Base-by-base conservation (phyloP, 1,140 invertebrate species). In the Aphelenchoides fujianensis region DNA sequence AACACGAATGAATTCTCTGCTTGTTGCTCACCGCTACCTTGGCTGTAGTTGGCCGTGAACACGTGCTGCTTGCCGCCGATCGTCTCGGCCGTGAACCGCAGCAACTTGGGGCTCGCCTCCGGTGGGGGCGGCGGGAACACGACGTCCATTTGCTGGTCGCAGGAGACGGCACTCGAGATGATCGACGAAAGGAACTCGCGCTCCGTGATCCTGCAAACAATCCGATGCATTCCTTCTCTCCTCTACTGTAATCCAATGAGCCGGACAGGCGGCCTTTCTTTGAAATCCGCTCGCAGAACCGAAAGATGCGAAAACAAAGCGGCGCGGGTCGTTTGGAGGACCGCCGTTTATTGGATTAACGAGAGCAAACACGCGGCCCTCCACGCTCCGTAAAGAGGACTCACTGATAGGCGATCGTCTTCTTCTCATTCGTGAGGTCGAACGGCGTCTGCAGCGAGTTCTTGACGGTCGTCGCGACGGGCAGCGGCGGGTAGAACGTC, bases 401-500 rank as follows among this genome's bases (percentile, higher is more conserved):
- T 59, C 19, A 59, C 55, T 59, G 55, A 59, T 59, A 59, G 5
- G 5, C 55, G 34, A 59, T 23, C 5, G 55, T 59, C 34, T 19
- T 59, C 55, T 59, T 59, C 34, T 59, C 55, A 32, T 59, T 23
- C 23, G 7, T 7, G 19, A 59, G 55, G 34, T 59, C 55, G 34
- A 7, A 19, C 55, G 55, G 5, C 5, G 7, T 59, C 23, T 59
- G 5, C 5, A 59, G 19, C 5, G 55, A 27, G 34, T 59, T 59
- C 34, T 32, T 27, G 34, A 59, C 34, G 7, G 23, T 23, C 5
- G 55, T 59, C 7, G 12, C 55, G 23, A 48, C 41, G 41, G 41
- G 41, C 41, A 48, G 12, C 23, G 41, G 41, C 41, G 41, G 41
- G 41, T 48, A 48, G 12, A 48, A 16, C 12, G 55, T 59, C 34